phyloP scores from a whole-genome alignment of 2,797 vertebrate genomes.

The Taenioides sp. region DNA sequence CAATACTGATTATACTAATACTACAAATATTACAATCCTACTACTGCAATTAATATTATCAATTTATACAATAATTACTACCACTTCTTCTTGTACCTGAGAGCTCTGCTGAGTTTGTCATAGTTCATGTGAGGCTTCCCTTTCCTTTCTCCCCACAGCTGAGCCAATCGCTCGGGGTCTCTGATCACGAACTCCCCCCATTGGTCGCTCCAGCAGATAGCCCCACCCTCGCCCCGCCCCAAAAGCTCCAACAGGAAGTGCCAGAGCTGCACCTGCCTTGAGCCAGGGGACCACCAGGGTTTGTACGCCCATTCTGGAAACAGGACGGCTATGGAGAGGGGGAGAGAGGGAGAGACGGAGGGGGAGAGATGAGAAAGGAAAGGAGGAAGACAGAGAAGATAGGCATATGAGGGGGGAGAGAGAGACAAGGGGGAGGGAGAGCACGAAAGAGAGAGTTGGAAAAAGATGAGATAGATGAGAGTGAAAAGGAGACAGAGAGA shows the following conservation, averaged over 20 bases:
- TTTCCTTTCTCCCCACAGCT: constrained; percentile 80
- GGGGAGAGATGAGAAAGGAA: too few species aligned
- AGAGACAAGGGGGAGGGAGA: too few species aligned
- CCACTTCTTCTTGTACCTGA: background rate
- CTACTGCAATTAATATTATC: too few species aligned
- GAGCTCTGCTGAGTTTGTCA: constrained; percentile 82
- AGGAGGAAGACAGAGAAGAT: too few species aligned
- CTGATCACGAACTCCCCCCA: constrained; percentile 80
- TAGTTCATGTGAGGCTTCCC: constrained; percentile 84
- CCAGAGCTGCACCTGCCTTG: constrained; percentile 79
- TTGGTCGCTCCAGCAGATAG: constrained; percentile 77
- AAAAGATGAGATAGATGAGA: too few species aligned
- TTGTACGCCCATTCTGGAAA: constrained; percentile 83
- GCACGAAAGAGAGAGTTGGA: too few species aligned
- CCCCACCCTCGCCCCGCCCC: constrained; percentile 64
- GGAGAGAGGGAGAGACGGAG: background rate
- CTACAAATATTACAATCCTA: too few species aligned
- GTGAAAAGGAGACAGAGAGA: too few species aligned
- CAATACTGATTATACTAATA: too few species aligned
- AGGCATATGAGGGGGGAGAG: too few species aligned
- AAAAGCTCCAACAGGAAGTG: constrained; percentile 79
- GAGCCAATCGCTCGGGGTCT: constrained; percentile 75
- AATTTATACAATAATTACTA: too few species aligned
- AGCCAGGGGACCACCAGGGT: constrained; percentile 78
- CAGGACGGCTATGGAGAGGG: constrained; percentile 62